Evolutionary conservation across 1,140 invertebrate genomes (phyloP).

Genomic region (Papilio machaon): DNA sequence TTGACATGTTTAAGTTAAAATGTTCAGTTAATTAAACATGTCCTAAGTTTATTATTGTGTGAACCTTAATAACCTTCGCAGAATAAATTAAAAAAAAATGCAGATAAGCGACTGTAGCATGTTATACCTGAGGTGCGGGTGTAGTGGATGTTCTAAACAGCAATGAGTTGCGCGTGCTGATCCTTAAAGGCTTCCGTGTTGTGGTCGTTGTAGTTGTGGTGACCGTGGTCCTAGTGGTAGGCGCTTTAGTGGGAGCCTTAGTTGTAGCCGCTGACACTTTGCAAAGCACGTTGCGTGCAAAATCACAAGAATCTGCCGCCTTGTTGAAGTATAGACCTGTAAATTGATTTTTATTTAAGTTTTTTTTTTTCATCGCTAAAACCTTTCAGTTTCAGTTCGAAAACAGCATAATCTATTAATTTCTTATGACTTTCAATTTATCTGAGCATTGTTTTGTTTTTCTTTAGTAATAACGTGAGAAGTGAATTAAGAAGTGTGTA

Average conservation of each 20-base stretch:
- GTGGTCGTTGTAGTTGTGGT: conserved; percentile 80
- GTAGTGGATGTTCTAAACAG: conserved; percentile 71
- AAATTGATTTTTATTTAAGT: conserved; percentile 37
- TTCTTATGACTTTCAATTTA: no score
- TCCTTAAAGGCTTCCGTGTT: conserved; percentile 62
- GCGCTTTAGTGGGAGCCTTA: conserved; percentile 76
- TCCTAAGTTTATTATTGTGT: no score
- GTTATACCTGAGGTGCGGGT: conserved; percentile 66
- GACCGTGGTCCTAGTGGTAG: conserved; percentile 72
- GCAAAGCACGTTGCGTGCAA: conserved; percentile 93
- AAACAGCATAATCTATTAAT: no score
- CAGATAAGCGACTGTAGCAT: background rate
- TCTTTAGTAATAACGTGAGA: background rate
- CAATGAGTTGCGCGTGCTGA: conserved; percentile 76
- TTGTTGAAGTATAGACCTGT: conserved; percentile 94
- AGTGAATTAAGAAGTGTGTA: conserved; percentile 23
- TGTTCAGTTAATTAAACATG: no score
- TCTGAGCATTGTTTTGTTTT: no score
- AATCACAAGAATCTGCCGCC: conserved; percentile 95
- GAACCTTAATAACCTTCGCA: no score
- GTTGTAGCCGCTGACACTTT: conserved; percentile 81
- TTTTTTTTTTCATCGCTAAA: no score
- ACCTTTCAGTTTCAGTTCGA: no score
- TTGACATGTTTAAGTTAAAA: no score
- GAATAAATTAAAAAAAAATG: no score